These are phyloP conservation scores for Indri indri DNA, from an alignment of 2,113 vertebrate genomes.

Conservation along the genomic window DNA sequence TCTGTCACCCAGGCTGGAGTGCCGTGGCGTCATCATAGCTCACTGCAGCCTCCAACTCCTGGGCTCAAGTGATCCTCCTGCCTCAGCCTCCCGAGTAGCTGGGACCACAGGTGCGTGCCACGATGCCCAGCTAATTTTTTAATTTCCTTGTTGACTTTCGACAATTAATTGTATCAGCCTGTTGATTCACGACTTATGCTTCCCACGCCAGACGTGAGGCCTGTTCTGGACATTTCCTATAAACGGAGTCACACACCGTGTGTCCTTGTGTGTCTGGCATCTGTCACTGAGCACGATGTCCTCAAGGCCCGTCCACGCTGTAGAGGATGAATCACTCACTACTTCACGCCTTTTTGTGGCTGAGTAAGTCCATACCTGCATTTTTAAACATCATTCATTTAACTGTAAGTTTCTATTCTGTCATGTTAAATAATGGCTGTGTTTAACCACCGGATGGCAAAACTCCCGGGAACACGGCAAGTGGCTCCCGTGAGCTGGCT, in stretches of 20 bases:
- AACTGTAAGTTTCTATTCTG: background rate
- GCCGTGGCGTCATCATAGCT: background rate
- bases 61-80: background rate
- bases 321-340: too few species aligned
- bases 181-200: background rate
- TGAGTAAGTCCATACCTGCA: background rate
- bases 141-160: too few species aligned
- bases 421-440: background rate
- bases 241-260: accelerated
- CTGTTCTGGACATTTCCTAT: background rate
- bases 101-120: background rate
- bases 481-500: background rate
- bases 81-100: background rate
- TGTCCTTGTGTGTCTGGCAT: background rate
- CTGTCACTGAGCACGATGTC: background rate
- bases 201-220: background rate
- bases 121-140: background rate
- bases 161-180: background rate
- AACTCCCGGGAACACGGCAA: background rate
- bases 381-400: background rate
- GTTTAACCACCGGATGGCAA: background rate
- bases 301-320: background rate
- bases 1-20: background rate
- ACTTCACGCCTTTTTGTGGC: background rate
- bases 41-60: background rate